Base-by-base conservation (phyloP, 2,113 vertebrate species). In the Pituophis catenifer region DNA sequence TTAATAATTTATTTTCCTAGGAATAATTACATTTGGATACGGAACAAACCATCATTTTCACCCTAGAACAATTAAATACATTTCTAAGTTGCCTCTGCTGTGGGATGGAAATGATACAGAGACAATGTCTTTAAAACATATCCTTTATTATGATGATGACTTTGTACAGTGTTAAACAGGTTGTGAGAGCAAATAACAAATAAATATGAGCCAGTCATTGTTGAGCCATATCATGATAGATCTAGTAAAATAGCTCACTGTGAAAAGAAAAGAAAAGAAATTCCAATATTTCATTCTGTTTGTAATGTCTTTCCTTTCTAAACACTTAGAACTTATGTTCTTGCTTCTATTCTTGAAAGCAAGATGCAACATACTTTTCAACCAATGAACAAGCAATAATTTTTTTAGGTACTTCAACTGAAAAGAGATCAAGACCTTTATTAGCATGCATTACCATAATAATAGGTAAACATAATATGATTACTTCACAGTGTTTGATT, bases 381-480 rank as follows among this genome's bases (percentile, higher is more conserved):
- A 0, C 5, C 33, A 88, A 86, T 33, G 86, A 1, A 3, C 11
- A 3, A n/a, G 58, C 87, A 52, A 81, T 29, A 65, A 81, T 81
- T 59, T n/a, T 89, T 62, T 44, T n/a, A 8, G 29, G 87, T 92
- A 58, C 75, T 65, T 44, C 13, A 0, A 24, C 0, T 7, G 93
- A 48, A 96, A 29, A 89, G 92, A 95, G 93, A 94, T 93, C 94
- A 92, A n/a, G 10, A 88, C 92, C 90, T 95, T 93, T 94, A 91
- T 93, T 89, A 52, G 86, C 52, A 85, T 8, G 55, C 93, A 96
- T 95, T 93, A 88, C 53, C 94, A 90, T 87, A 91, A 92, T 44
- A 95, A 96, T 90, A 93, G 86, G 15, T 26, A 33, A 0, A 1
- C 94, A 8, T 75, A 93, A 94, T 89, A 91, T 6, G 38, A 94